Evolutionary conservation across 2,888 invertebrate genomes (phyloP).

Genomic region (Eremobia ochroleuca): DNA sequence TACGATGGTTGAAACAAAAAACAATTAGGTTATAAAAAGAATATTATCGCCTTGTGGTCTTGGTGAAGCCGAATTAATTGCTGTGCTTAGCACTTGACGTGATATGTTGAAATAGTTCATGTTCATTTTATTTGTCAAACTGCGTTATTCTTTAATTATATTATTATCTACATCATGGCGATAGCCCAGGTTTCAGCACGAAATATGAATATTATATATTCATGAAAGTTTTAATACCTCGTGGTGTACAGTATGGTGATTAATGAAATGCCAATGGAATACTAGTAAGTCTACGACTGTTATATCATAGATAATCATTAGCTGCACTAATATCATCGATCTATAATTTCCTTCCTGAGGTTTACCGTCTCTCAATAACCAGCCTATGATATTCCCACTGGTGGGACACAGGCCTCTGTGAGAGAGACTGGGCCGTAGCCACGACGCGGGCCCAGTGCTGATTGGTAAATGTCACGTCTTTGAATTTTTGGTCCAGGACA

Average conservation of each 20-base stretch:
- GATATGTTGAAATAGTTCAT: conserved; percentile 48
- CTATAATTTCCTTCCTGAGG: background rate
- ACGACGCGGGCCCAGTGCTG: background rate
- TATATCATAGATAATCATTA: background rate
- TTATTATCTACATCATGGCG: background rate
- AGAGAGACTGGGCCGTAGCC: background rate
- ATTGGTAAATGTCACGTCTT: background rate
- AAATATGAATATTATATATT: no score
- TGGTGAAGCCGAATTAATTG: conserved; percentile 39
- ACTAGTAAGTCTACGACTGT: background rate
- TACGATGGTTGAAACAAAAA: conserved; percentile 63
- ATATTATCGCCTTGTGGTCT: conserved; percentile 52
- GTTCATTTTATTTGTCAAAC: conserved; percentile 9
- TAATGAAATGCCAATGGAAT: background rate
- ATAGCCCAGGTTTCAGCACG: background rate
- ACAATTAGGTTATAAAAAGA: conserved; percentile 64
- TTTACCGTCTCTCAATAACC: background rate
- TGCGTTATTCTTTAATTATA: background rate
- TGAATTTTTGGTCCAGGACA: background rate
- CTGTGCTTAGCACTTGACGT: conserved; percentile 42
- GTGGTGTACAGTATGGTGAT: background rate
- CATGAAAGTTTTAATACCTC: background rate
- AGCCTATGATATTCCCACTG: background rate
- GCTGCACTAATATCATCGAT: background rate
- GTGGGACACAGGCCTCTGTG: background rate